phyloP scores from a whole-genome alignment of 2,797 vertebrate species.

The Odontamblyopus lacepedii region DNA sequence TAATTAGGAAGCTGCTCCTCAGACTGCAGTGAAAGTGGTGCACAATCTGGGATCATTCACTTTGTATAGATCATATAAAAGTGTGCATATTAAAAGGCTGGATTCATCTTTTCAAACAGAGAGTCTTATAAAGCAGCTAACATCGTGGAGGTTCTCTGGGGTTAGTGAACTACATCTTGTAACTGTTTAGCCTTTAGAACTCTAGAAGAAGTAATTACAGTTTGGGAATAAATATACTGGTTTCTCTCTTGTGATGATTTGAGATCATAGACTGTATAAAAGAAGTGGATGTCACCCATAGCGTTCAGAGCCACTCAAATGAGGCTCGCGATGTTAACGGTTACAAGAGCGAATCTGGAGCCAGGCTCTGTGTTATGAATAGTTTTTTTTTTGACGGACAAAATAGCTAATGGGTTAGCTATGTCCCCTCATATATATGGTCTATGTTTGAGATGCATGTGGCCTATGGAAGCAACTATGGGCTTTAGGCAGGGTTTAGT shows the following conservation, averaged over 20 bases:
- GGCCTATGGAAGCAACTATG: not conserved
- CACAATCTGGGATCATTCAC: slow-evolving; percentile 4
- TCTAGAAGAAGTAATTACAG: not conserved
- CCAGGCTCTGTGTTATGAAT: too few relatives aligned
- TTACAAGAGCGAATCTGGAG: too few relatives aligned
- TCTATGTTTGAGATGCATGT: not conserved
- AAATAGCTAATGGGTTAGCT: too few relatives aligned
- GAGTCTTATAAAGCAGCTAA: not conserved
- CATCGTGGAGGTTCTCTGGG: not conserved
- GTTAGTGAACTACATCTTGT: slow-evolving; percentile 4
- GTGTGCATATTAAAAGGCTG: slow-evolving; percentile 1
- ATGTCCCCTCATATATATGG: too few relatives aligned
- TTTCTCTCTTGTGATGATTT: not conserved
- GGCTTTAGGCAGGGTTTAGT: not conserved
- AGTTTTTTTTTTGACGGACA: too few relatives aligned
- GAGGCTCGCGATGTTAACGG: too few relatives aligned
- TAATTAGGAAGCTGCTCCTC: slow-evolving; percentile 15
- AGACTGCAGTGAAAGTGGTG: slow-evolving; percentile 3
- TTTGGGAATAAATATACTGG: not conserved
- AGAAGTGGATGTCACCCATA: too few relatives aligned
- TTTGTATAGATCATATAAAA: slow-evolving; percentile 6
- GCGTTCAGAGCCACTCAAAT: too few relatives aligned
- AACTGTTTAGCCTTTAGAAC: not conserved
- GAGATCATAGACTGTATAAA: too few relatives aligned
- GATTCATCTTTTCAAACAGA: not conserved